phyloP scores from a whole-genome alignment of 2,888 invertebrate species.

The Plagodis pulveraria region DNA sequence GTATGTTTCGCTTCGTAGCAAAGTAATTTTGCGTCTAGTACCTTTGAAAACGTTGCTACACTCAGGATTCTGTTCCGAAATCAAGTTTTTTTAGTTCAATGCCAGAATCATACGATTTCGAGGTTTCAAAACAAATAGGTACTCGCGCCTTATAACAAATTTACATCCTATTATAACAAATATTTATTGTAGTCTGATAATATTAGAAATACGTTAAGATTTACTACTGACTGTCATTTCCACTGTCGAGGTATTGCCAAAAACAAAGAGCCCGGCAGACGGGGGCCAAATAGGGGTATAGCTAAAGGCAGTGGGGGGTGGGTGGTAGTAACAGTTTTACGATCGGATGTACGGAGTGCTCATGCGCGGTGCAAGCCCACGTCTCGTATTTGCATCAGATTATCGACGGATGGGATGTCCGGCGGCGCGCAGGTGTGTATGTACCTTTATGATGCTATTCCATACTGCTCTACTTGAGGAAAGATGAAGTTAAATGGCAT shows the following conservation, averaged over 20 bases:
- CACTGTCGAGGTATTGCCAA: conserved; percentile 60
- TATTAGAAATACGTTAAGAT: not conserved
- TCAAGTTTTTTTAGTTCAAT: too few species aligned
- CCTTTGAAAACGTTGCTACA: too few species aligned
- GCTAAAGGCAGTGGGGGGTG: conserved; percentile 37
- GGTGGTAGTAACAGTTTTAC: conserved; percentile 79
- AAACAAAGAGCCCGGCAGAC: conserved; percentile 80
- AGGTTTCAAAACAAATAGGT: too few species aligned
- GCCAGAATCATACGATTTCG: too few species aligned
- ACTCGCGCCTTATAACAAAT: too few species aligned
- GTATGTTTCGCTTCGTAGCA: too few species aligned
- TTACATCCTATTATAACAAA: too few species aligned
- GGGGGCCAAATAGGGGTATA: conserved; percentile 42
- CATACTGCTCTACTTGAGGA: conserved; percentile 1
- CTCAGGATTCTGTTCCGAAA: too few species aligned
- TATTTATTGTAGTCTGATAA: too few species aligned
- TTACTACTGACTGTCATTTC: conserved; percentile 9
- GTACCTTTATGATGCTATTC: conserved; percentile 25
- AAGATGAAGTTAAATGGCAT: conserved; percentile 5
- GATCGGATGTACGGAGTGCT: conserved; percentile 77
- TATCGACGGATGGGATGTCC: conserved; percentile 65
- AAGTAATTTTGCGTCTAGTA: too few species aligned
- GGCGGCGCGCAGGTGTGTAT: conserved; percentile 36
- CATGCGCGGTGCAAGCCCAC: conserved; percentile 74
- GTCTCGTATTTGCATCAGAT: conserved; percentile 78